These are phyloP conservation scores for Peromyscus nudipes DNA, from an alignment of 2,797 vertebrate genomes.

Conservation along the genomic window DNA sequence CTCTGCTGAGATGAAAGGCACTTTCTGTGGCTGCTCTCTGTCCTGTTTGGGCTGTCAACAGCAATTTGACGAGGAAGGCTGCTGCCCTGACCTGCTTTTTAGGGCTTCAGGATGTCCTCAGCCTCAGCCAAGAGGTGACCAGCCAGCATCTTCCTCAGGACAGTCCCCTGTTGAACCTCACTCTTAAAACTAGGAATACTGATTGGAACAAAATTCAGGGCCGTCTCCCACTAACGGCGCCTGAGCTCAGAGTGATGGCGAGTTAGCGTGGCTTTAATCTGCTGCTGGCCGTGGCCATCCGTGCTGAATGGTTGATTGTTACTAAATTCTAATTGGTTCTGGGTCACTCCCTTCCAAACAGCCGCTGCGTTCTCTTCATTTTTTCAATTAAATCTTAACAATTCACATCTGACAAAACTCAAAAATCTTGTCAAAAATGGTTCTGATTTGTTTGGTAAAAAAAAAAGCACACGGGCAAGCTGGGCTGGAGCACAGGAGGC, in stretches of 20 bases:
- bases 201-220: slow-evolving; percentile 77
- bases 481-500: slow-evolving; percentile 74
- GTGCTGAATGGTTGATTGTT: slow-evolving; percentile 92
- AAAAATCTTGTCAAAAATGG: slow-evolving; percentile 90
- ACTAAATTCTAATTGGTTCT: slow-evolving; percentile 93
- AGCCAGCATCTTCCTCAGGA: slow-evolving; percentile 71
- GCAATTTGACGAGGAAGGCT: slow-evolving; percentile 90
- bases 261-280: slow-evolving; percentile 86
- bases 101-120: slow-evolving; percentile 86
- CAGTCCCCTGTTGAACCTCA: slow-evolving; percentile 76
- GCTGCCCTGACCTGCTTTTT: slow-evolving; percentile 90
- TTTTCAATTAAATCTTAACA: slow-evolving; percentile 93
- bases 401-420: slow-evolving; percentile 91
- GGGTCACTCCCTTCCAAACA: slow-evolving; percentile 91
- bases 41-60: slow-evolving; percentile 91
- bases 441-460: slow-evolving; percentile 88
- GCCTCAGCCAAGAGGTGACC: slow-evolving; percentile 83
- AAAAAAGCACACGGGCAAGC: slow-evolving; percentile 80
- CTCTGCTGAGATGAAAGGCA: slow-evolving; percentile 90
- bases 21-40: slow-evolving; percentile 88
- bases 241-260: slow-evolving; percentile 75
- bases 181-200: slow-evolving; percentile 83
- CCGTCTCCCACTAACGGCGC: slow-evolving; percentile 84
- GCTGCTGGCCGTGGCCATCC: slow-evolving; percentile 80
- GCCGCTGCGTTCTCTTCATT: slow-evolving; percentile 90